Base-by-base conservation (phyloP, 2,797 vertebrate species). In the Bryconaethiops microstoma region DNA sequence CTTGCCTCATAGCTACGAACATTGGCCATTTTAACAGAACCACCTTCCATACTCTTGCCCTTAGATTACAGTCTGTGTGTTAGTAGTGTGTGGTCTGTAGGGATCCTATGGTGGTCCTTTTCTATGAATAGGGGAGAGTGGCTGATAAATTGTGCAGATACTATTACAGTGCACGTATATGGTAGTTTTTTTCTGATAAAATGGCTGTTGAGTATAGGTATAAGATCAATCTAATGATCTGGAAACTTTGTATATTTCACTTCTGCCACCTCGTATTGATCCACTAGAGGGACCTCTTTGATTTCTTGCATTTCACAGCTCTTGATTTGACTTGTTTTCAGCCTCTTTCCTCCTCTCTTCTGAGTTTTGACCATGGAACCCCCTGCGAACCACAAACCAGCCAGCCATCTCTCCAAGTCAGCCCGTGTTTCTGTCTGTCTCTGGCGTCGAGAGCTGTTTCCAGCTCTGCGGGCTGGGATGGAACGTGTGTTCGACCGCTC, bases 371-470 rank as follows among this genome's bases (percentile, higher is more conserved):
- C 65, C 83, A 29, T 71, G 77, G 54, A 82, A 80, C 68, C 82
- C 71, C 68, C 55, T 75, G 19, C 35, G 78, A 74, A 35, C 68
- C 82, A 59, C 57, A 74, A 70, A 82, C 57, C 76, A 84, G 76
- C 78, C 84, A 82, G 79, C 81, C 29, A 29, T 29, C 29, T 64
- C 69, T 52, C 72, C 42, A 81, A 84, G 70, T 78, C 84, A 82
- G 79, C 76, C 76, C 55, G 40, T 39, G 60, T 69, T 74, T 77
- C 55, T 80, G 48, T 80, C 65, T 68, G 55, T 60, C 67, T 76
- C 52, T 82, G 68, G 73, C 80, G 79, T 48, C 52, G 77, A 83
- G 76, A 76, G 76, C 63, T 52, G 74, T 86, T 87, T 86, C 81
- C 81, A 73, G 74, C 50, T 78, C 29, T 76, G 76, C 63, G 71